phyloP scores from a whole-genome alignment of 2,888 invertebrate genomes.

The Villa cingulata region DNA sequence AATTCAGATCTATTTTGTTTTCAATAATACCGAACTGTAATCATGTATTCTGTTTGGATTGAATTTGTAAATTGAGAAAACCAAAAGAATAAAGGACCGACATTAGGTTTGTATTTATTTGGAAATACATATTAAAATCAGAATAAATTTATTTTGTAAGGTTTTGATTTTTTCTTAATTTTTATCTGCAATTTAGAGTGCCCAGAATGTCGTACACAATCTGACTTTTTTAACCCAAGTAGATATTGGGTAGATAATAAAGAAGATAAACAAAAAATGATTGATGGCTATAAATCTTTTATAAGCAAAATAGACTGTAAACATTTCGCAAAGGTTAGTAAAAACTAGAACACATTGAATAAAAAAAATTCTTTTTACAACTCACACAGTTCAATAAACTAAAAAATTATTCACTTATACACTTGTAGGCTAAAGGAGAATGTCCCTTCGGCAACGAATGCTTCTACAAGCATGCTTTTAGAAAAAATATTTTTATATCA shows the following conservation, averaged over 20 bases:
- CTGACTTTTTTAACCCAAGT: slow-evolving; percentile 76
- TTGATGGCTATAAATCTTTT: slow-evolving; percentile 59
- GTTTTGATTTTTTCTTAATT: slow-evolving; percentile 12
- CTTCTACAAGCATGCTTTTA: slow-evolving; percentile 69
- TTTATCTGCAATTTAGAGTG: slow-evolving; percentile 45
- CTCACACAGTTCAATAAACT: no score
- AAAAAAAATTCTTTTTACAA: no score
- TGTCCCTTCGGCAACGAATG: slow-evolving; percentile 83
- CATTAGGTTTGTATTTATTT: slow-evolving; percentile 40
- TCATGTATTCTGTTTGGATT: slow-evolving; percentile 71
- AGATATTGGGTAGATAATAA: slow-evolving; percentile 70
- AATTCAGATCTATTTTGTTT: no score
- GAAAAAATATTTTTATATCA: no score
- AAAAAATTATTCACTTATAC: no score
- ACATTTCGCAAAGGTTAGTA: slow-evolving; percentile 52
- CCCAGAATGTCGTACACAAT: slow-evolving; percentile 68
- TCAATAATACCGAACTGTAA: slow-evolving; percentile 73
- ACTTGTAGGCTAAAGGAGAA: slow-evolving; percentile 48
- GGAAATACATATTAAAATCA: no score
- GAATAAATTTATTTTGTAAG: no score
- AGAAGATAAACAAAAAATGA: slow-evolving; percentile 65
- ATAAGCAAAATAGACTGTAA: slow-evolving; percentile 67
- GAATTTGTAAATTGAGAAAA: slow-evolving; percentile 72
- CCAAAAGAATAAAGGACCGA: slow-evolving; percentile 67
- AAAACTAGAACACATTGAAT: neutral